phyloP scores from a whole-genome alignment of 2,888 invertebrate species.

The Drosophila demipolita region DNA sequence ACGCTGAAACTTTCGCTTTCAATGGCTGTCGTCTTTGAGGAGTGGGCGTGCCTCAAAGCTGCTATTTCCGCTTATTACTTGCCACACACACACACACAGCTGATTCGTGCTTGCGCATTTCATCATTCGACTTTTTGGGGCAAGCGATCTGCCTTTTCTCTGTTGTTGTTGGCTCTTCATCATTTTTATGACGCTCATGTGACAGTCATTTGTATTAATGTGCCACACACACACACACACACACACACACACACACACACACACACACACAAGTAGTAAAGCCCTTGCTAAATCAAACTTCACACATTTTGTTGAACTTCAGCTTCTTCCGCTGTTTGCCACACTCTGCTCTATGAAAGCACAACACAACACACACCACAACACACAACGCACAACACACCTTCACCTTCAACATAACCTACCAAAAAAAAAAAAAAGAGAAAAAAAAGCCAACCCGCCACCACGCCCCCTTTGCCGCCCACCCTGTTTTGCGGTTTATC shows the following conservation, averaged over 20 bases:
- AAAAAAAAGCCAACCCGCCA: background rate
- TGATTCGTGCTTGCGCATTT: constrained; percentile 50
- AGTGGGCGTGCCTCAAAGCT: constrained; percentile 38
- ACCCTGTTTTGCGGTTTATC: constrained; percentile 72
- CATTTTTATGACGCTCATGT: constrained; percentile 78
- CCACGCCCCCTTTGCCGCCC: constrained; percentile 31
- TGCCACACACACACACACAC: constrained; percentile 49
- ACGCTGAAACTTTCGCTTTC: constrained; percentile 29
- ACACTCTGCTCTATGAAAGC: background rate
- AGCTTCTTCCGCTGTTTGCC: constrained; percentile 37
- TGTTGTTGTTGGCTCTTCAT: constrained; percentile 61
- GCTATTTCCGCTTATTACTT: constrained; percentile 63
- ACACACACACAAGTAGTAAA: constrained; percentile 37
- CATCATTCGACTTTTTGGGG: constrained; percentile 51
- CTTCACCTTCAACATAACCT: background rate
- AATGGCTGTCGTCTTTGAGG: constrained; percentile 3
- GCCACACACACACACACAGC: constrained; percentile 24
- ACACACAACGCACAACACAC: constrained; percentile 4
- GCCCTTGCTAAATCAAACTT: constrained; percentile 62
- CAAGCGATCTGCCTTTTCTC: constrained; percentile 59
- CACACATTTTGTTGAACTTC: constrained; percentile 59
- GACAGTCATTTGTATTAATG: constrained; percentile 79
- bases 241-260: constrained; percentile 43
- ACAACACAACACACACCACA: background rate
- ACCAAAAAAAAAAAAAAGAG: background rate